Base-by-base conservation (phyloP, 2,797 vertebrate species). In the Enteromius anoplus region DNA sequence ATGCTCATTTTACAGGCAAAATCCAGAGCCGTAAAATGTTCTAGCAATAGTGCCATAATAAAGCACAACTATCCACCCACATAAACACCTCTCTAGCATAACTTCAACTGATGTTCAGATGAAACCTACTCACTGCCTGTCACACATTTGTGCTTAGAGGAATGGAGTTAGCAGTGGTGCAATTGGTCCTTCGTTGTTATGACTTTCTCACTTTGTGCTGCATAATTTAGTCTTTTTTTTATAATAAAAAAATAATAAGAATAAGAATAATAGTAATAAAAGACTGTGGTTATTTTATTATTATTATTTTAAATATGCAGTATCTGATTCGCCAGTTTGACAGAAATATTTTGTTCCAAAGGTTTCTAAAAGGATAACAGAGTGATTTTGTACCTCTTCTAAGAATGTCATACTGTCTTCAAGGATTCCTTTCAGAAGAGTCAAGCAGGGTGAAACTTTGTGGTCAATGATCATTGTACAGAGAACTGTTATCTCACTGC, bases 381-480 rank as follows among this genome's bases (percentile, higher is more conserved):
- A 78, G n/a, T 40, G 32, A 73, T 34, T 60, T 47, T 70, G 51
- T 12, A 26, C 32, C 47, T 69, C 29, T 66, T 5, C 60, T 32
- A 49, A 75, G 45, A 68, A 51, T 37, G n/a, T 40, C 47, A 51
- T 5, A 7, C 21, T 23, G 64, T 29, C 77, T 80, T 42, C 49
- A 21, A 42, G 8, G 8, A 32, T 70, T 80, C 26, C 26, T 80
- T 80, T 80, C 78, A 80, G 53, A 58, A 71, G 12, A 71, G 78
- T 80, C 68, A 80, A 68, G 37, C 14, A 80, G 78, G 53, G 68
- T 71, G 68, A 80, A 60, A 80, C 71, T 21, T n/a, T 12, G 34
- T 21, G 49, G 15, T 12, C 65, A 71, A 12, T 21, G 78, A 80
- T 80, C 78, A 34, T 70, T 45, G 29, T 78, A 34, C 34, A 60